Percentiles rank a stretch among this genome's conserved stretches.
phyloP scores from a whole-genome alignment of 2,113 vertebrate species.

The Hippocampus abdominalis region DNA sequence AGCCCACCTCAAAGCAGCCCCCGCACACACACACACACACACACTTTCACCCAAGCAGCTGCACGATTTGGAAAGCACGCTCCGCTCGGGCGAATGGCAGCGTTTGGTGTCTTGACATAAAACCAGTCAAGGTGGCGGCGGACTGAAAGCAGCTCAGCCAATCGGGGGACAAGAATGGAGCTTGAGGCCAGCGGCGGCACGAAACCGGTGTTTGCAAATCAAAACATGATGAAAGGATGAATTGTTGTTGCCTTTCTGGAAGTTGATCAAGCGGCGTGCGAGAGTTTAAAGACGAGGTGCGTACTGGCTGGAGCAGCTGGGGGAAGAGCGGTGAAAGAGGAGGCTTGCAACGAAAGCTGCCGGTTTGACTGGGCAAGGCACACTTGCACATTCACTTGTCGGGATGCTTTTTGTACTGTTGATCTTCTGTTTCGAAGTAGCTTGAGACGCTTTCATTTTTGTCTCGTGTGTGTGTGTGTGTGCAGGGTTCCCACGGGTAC shows the following conservation, averaged over 20 bases:
- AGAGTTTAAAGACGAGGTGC: slow-evolving; percentile 24
- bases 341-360: not conserved
- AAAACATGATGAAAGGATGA: slow-evolving; percentile 31
- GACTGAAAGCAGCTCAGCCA: slow-evolving; percentile 41
- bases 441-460: too few relatives aligned
- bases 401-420: too few relatives aligned
- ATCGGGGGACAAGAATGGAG: slow-evolving; percentile 25
- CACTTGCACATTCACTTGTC: not conserved
- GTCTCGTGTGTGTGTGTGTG: too few relatives aligned
- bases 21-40: slow-evolving; percentile 23
- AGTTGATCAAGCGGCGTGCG: slow-evolving; percentile 26
- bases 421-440: not conserved
- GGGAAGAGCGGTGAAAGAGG: not conserved
- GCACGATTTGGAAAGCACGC: slow-evolving; percentile 38
- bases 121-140: slow-evolving; percentile 42
- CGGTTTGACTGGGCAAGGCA: not conserved
- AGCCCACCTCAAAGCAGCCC: slow-evolving; percentile 55
- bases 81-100: slow-evolving; percentile 48
- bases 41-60: slow-evolving; percentile 58
- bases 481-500: too few relatives aligned
- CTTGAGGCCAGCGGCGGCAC: slow-evolving; percentile 46
- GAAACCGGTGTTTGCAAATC: slow-evolving; percentile 39
- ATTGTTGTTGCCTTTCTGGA: slow-evolving; percentile 57
- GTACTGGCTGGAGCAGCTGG: slow-evolving; percentile 25
- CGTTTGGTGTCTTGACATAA: slow-evolving; percentile 6